Conservation (phyloP, 2,797 vertebrate genomes). For the Eurystomus glaucurus region DNA sequence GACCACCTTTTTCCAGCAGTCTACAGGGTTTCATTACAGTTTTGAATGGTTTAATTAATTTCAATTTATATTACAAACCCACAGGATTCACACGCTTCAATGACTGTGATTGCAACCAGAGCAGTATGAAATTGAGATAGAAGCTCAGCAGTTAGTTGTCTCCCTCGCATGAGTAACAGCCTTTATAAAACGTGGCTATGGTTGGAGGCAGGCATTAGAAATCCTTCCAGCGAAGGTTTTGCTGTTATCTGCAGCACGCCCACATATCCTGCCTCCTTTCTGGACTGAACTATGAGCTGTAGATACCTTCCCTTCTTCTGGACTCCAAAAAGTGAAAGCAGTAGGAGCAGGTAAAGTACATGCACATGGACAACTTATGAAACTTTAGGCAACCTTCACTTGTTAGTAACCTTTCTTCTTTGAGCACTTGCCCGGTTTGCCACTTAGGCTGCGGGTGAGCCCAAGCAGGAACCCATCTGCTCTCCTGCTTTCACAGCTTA, state of each 20-base stretch:
- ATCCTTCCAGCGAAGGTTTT: neutral
- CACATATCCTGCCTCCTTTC: neutral
- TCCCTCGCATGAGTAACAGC: neutral
- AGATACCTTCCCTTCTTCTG: neutral
- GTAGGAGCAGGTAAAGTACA: neutral
- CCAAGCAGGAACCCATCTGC: neutral
- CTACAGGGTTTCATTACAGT: neutral
- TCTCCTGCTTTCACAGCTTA: neutral
- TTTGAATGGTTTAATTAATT: neutral
- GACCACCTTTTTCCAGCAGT: neutral
- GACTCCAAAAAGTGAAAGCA: neutral
- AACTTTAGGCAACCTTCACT: neutral
- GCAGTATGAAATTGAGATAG: neutral
- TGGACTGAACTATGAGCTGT: neutral
- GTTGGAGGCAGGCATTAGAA: neutral
- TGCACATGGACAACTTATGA: rapidly evolving
- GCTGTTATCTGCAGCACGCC: neutral
- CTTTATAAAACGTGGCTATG: neutral
- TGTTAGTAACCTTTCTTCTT: neutral
- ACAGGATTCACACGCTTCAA: neutral
- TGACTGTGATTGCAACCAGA: neutral
- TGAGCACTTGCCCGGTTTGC: neutral
- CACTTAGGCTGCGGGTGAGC: rapidly evolving
- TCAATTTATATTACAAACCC: neutral
- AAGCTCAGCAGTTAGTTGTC: neutral